A percentile compares a stretch with the other conserved stretches of the same genome.
phyloP scores from a whole-genome alignment of 1,140 invertebrate species.

The Leptonema lineaticorne region DNA sequence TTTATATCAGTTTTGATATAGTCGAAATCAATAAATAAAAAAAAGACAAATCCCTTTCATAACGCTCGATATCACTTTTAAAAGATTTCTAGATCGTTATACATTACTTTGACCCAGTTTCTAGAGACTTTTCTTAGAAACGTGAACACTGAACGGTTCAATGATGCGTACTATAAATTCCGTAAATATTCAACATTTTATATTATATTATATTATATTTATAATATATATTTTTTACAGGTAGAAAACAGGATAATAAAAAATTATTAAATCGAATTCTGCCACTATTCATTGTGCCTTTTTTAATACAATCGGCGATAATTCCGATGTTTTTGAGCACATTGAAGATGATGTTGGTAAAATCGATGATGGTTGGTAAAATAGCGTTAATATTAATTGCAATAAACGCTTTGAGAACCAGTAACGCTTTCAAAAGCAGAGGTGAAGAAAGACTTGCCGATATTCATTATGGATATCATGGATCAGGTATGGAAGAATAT shows the following conservation, averaged over 20 bases:
- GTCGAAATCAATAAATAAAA: too few species aligned
- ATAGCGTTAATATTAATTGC: slow-evolving; percentile 61
- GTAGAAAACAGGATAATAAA: slow-evolving; percentile 52
- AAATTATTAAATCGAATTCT: slow-evolving; percentile 59
- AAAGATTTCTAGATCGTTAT: too few species aligned
- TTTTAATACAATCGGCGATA: slow-evolving; percentile 63
- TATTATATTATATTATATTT: neutral
- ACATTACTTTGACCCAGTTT: too few species aligned
- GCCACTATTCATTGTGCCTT: slow-evolving; percentile 64
- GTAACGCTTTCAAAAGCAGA: slow-evolving; percentile 50
- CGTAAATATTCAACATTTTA: neutral
- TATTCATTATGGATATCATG: slow-evolving; percentile 57
- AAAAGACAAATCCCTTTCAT: too few species aligned
- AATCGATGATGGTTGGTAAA: slow-evolving; percentile 65
- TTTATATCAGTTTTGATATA: too few species aligned
- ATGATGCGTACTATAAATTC: neutral
- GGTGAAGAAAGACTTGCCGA: slow-evolving; percentile 47
- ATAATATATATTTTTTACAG: slow-evolving; percentile 1
- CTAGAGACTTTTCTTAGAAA: too few species aligned
- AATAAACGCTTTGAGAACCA: slow-evolving; percentile 61
- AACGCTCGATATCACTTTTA: too few species aligned
- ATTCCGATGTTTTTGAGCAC: slow-evolving; percentile 62
- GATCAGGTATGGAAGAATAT: slow-evolving; percentile 56
- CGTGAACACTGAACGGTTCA: too few species aligned
- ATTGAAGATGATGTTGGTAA: slow-evolving; percentile 65